phyloP scores from a whole-genome alignment of 2,113 vertebrate species.

The Plecotus auritus region DNA sequence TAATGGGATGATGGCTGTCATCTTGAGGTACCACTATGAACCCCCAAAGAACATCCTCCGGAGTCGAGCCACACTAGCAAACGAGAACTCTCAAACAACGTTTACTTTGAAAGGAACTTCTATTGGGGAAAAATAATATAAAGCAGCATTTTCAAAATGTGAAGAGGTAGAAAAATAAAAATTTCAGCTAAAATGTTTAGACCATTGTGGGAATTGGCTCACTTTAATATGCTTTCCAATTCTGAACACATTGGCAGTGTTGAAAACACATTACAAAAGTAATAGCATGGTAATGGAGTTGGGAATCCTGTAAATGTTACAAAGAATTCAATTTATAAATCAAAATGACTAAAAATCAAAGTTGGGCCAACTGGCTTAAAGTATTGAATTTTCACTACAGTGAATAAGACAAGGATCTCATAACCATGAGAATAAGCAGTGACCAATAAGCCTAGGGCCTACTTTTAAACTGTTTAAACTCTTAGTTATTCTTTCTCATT shows the following conservation, averaged over 20 bases:
- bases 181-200: constrained; percentile 68
- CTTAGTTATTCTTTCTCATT: not conserved
- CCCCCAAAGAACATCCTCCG: not conserved
- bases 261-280: constrained; percentile 73
- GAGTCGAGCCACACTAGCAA: not conserved
- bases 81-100: not conserved
- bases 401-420: constrained; percentile 55
- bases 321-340: constrained; percentile 74
- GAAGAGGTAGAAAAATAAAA: constrained; percentile 64
- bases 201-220: constrained; percentile 49
- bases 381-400: constrained; percentile 52
- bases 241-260: constrained; percentile 61
- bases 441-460: not conserved
- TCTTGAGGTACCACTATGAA: not conserved
- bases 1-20: not conserved
- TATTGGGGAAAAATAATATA: constrained; percentile 23
- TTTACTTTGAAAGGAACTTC: constrained; percentile 39
- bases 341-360: constrained; percentile 74
- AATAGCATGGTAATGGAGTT: constrained; percentile 74
- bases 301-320: constrained; percentile 75
- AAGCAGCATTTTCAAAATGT: constrained; percentile 57
- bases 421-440: constrained; percentile 62
- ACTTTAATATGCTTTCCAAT: constrained; percentile 72
- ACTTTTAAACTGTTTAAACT: constrained; percentile 55
- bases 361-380: constrained; percentile 47